Evolutionary conservation across 1,140 invertebrate species (phyloP).

Genomic region (Brachystomella parvula): DNA sequence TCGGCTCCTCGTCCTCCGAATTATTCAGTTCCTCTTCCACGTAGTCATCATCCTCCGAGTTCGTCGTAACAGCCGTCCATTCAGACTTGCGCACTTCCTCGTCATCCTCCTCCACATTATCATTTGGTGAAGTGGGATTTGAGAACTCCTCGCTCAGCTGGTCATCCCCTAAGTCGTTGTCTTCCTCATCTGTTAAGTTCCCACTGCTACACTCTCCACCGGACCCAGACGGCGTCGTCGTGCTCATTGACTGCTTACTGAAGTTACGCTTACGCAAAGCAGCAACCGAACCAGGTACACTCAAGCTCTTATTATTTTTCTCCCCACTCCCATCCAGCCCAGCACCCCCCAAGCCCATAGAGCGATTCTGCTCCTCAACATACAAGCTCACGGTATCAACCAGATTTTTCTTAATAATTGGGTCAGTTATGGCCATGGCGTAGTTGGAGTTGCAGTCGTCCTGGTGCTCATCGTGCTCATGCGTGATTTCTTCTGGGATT

Average conservation of each 20-base stretch:
- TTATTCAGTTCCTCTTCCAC: constrained; percentile 23
- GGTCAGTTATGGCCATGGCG: neutral
- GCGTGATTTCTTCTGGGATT: constrained; percentile 34
- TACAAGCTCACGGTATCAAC: constrained; percentile 21
- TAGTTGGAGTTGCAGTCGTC: neutral
- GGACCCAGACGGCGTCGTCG: constrained; percentile 20
- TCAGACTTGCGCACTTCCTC: constrained; percentile 44
- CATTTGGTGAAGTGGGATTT: neutral
- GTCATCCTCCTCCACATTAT: constrained; percentile 35
- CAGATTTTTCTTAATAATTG: constrained; percentile 27
- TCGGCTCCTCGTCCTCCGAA: constrained; percentile 22
- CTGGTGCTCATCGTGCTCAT: constrained; percentile 15
- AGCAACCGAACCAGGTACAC: neutral
- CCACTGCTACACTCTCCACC: constrained; percentile 33
- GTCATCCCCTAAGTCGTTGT: neutral
- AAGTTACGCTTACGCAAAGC: constrained; percentile 32
- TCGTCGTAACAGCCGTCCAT: constrained; percentile 45
- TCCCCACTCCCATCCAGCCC: neutral
- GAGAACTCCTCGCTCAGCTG: neutral
- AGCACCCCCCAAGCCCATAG: neutral
- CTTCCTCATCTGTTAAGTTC: constrained; percentile 16
- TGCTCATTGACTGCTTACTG: constrained; percentile 31
- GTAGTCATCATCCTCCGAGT: constrained; percentile 44
- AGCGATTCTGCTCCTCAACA: constrained; percentile 9
- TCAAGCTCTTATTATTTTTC: neutral